phyloP scores from a whole-genome alignment of 2,888 invertebrate species.

The Dryadula phaetusa region DNA sequence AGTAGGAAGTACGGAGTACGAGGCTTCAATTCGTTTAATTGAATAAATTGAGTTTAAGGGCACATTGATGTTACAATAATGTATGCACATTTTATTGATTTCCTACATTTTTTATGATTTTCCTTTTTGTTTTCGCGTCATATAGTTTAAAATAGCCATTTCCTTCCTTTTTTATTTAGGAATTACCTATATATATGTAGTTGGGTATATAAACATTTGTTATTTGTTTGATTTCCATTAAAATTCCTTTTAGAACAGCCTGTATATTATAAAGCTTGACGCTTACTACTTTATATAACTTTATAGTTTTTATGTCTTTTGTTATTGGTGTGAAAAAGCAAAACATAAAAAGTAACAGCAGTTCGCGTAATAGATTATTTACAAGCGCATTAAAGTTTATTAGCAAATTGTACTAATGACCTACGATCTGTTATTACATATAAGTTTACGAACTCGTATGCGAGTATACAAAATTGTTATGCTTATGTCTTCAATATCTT shows the following conservation, averaged over 20 bases:
- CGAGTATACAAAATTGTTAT: too few species aligned
- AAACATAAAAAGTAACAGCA: constrained; percentile 13
- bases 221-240: not conserved
- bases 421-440: constrained; percentile 14
- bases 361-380: constrained; percentile 18
- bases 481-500: not conserved
- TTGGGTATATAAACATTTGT: not conserved
- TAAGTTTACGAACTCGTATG: too few species aligned
- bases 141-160: too few species aligned
- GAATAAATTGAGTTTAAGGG: constrained; percentile 29
- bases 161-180: too few species aligned
- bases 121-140: not conserved
- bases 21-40: constrained; percentile 33
- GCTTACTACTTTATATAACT: not conserved
- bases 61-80: constrained; percentile 10
- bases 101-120: constrained; percentile 3
- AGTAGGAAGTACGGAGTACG: constrained; percentile 37
- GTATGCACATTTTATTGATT: constrained; percentile 16
- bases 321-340: not conserved
- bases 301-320: constrained; percentile 9
- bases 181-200: not conserved
- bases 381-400: constrained; percentile 15
- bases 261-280: too few species aligned
- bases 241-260: too few species aligned
- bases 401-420: constrained; percentile 12